Evolutionary conservation across 2,888 invertebrate genomes (phyloP).

Genomic region (Rhagophthalmus giganteus): DNA sequence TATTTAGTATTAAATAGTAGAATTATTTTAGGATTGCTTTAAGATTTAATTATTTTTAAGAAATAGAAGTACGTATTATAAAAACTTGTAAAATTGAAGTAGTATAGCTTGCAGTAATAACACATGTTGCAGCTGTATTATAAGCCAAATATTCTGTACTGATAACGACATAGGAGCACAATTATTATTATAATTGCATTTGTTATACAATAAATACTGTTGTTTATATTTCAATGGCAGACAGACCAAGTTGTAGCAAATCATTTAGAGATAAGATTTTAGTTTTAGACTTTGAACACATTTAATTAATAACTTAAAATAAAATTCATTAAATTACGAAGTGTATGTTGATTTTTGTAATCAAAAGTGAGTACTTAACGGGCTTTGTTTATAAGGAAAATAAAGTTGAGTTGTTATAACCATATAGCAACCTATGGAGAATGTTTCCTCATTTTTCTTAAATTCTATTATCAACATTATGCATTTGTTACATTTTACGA

Average conservation of each 20-base stretch:
- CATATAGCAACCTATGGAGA: not conserved
- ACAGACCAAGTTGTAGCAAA: conserved; percentile 28
- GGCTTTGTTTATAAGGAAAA: no score
- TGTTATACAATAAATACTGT: conserved; percentile 20
- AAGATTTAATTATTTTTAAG: conserved; percentile 13
- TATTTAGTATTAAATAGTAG: conserved; percentile 6
- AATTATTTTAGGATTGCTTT: conserved; percentile 13
- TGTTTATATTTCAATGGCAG: conserved; percentile 14
- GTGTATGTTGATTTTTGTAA: not conserved
- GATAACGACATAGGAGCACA: conserved; percentile 16
- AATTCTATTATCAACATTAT: not conserved
- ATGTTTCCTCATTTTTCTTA: no score
- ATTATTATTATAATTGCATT: conserved; percentile 16
- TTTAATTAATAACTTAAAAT: not conserved
- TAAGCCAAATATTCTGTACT: conserved; percentile 25
- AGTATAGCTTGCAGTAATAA: conserved; percentile 23
- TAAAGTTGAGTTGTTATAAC: not conserved
- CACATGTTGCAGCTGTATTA: conserved; percentile 23
- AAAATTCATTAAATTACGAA: not conserved
- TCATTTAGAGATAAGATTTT: conserved; percentile 1
- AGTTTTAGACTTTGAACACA: not conserved
- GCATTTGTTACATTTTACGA: no score
- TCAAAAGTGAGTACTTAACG: not conserved
- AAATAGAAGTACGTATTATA: conserved; percentile 18
- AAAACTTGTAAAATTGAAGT: conserved; percentile 18